Conservation (phyloP, 2,797 vertebrate genomes). For the Philypnodon macrostomus region DNA sequence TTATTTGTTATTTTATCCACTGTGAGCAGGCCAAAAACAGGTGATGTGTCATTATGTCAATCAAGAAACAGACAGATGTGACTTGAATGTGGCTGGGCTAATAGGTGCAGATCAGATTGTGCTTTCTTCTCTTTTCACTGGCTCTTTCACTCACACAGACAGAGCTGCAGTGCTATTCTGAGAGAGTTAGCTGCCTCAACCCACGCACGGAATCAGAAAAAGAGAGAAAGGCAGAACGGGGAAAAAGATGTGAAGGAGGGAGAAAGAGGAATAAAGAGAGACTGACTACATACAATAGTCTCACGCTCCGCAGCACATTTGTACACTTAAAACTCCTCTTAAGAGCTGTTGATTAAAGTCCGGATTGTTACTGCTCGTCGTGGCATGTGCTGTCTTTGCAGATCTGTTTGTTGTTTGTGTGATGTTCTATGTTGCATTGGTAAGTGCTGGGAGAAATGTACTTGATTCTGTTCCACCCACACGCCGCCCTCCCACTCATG, state of each 20-base stretch:
- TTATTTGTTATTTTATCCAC: no score
- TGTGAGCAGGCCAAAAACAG: background rate
- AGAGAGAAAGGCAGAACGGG: constrained; percentile 71
- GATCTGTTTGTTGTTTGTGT: constrained; percentile 68
- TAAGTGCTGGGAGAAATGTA: constrained; percentile 83
- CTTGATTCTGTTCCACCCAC: constrained; percentile 82
- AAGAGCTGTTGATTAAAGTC: constrained; percentile 40
- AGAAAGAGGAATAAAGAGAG: constrained; percentile 60
- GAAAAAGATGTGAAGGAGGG: constrained; percentile 60
- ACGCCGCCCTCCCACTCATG: constrained; percentile 75
- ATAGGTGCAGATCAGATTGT: constrained; percentile 67
- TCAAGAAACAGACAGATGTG: constrained; percentile 47
- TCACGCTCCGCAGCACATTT: constrained; percentile 25
- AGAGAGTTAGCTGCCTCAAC: constrained; percentile 85
- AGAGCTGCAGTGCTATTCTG: constrained; percentile 85
- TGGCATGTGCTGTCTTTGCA: constrained; percentile 52
- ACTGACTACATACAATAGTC: constrained; percentile 53
- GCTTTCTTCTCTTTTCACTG: constrained; percentile 56
- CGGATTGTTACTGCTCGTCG: constrained; percentile 44
- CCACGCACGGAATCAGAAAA: constrained; percentile 83
- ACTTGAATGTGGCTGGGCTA: constrained; percentile 54
- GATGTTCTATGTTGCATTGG: constrained; percentile 71
- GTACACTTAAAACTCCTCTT: constrained; percentile 21
- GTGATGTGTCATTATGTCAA: constrained; percentile 33
- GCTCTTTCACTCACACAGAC: constrained; percentile 74